A percentile compares a stretch with the other conserved stretches of the same genome.
phyloP scores from a whole-genome alignment of 2,888 invertebrate genomes.

The Mythimna albipuncta region DNA sequence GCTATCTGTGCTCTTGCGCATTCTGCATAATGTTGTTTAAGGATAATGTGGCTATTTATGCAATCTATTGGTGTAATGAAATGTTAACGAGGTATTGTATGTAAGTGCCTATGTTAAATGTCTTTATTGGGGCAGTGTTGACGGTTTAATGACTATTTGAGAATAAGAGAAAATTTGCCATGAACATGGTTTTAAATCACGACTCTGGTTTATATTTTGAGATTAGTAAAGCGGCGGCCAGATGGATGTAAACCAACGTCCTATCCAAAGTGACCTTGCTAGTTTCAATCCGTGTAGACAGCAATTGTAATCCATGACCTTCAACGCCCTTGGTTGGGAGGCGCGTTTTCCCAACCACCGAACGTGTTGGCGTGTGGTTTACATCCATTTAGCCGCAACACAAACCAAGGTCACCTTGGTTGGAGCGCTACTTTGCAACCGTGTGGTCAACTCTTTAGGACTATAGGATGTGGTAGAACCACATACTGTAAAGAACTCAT shows the following conservation, averaged over 20 bases:
- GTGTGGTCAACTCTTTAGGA: no score
- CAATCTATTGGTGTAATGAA: slow-evolving; percentile 43
- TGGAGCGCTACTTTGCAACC: no score
- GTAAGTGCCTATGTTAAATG: slow-evolving; percentile 23
- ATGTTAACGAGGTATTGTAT: slow-evolving; percentile 53
- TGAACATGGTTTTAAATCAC: neutral
- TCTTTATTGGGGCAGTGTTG: slow-evolving; percentile 17
- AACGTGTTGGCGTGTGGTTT: no score
- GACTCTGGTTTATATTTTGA: neutral
- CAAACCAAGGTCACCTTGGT: no score
- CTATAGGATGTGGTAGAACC: no score
- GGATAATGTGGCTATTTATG: slow-evolving; percentile 56
- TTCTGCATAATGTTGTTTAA: slow-evolving; percentile 53
- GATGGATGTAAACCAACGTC: no score
- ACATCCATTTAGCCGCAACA: no score
- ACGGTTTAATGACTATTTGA: slow-evolving; percentile 1
- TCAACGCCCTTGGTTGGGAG: no score
- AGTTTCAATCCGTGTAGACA: no score
- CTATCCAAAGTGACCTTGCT: no score
- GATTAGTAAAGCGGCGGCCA: neutral
- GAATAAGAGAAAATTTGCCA: neutral
- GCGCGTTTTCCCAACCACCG: no score
- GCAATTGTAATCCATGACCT: no score
- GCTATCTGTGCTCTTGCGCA: slow-evolving; percentile 58
- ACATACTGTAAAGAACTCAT: neutral